Conservation (phyloP, 2,113 vertebrate species). For the Hydrolagus affinis region DNA sequence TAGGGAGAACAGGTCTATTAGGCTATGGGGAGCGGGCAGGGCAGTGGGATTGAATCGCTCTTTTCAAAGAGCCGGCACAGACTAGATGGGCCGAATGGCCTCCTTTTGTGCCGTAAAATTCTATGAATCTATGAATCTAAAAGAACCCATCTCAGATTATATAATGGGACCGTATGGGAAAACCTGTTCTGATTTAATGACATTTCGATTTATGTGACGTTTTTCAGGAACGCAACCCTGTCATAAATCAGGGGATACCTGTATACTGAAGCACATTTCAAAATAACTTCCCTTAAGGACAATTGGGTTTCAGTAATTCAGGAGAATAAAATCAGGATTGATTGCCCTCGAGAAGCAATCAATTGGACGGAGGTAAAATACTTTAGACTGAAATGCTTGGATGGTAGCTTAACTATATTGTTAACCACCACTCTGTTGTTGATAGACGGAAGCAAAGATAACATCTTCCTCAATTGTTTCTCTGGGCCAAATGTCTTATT, state of each 20-base stretch:
- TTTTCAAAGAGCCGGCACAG: too few species aligned
- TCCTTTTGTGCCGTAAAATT: too few species aligned
- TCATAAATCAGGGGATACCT: too few species aligned
- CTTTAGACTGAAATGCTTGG: neutral
- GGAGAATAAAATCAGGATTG: neutral
- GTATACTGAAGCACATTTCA: too few species aligned
- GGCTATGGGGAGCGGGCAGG: too few species aligned
- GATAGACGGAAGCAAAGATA: neutral
- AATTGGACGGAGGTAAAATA: neutral
- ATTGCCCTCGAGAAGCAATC: neutral
- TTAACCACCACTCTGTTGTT: neutral
- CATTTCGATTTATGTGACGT: too few species aligned
- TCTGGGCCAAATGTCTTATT: neutral
- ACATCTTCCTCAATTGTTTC: neutral
- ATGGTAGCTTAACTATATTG: neutral
- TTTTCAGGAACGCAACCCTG: too few species aligned
- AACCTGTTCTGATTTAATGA: neutral
- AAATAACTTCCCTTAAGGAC: neutral
- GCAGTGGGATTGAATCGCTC: too few species aligned
- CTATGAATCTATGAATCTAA: too few species aligned
- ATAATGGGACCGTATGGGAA: neutral
- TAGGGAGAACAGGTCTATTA: too few species aligned
- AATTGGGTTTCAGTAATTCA: neutral
- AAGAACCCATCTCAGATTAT: neutral
- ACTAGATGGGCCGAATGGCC: too few species aligned